phyloP scores from a whole-genome alignment of 53 echinoderm and acorn worm species.

The Echinometra lucunter region DNA sequence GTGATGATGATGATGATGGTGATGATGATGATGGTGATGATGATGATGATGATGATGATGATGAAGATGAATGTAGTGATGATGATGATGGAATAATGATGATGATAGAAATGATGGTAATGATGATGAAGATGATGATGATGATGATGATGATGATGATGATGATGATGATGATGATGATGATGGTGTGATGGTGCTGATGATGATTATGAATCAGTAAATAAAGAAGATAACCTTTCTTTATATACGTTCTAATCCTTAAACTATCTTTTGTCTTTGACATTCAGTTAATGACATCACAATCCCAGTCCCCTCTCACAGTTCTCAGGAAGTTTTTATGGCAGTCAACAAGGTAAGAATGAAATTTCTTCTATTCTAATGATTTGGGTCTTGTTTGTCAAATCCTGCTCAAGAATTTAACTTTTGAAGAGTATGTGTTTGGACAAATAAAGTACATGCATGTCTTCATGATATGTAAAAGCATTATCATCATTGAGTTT shows the following conservation, averaged over 20 bases:
- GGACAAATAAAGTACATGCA: too few relatives aligned
- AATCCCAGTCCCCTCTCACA: slow-evolving; percentile 56
- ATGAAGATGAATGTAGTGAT: slow-evolving; percentile 1
- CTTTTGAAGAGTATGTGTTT: background rate
- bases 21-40: slow-evolving; percentile 3
- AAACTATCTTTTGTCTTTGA: background rate
- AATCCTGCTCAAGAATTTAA: background rate
- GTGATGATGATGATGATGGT: background rate
- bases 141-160: background rate
- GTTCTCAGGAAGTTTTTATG: slow-evolving; percentile 68
- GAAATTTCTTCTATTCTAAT: background rate
- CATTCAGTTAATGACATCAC: slow-evolving; percentile 63
- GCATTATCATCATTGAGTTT: background rate
- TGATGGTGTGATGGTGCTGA: slow-evolving; percentile 38
- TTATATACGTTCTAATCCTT: too few relatives aligned
- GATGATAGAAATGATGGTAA: background rate
- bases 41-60: background rate
- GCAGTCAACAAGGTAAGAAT: slow-evolving; percentile 57
- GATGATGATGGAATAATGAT: slow-evolving; percentile 10
- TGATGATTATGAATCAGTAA: too few relatives aligned
- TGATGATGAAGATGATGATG: slow-evolving; percentile 23
- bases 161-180: slow-evolving; percentile 47
- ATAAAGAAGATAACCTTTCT: background rate
- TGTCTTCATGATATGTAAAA: too few relatives aligned
- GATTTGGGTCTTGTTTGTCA: background rate